A percentile compares a stretch with the other conserved stretches of the same genome.
Conservation (phyloP, 2,797 vertebrate species). For the Anguilla marmorata region DNA sequence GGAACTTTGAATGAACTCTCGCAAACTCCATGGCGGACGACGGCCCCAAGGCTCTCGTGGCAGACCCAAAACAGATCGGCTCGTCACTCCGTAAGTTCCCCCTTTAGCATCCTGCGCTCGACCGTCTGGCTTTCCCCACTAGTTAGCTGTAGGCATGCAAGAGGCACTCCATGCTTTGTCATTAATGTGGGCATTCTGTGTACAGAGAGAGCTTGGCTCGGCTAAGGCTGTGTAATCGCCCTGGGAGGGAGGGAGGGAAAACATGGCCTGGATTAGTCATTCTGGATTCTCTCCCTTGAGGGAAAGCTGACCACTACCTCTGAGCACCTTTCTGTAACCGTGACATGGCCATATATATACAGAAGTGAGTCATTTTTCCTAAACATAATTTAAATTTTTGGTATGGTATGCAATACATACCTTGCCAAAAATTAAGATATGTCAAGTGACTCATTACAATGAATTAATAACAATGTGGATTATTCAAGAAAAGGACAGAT, state of each 20-base stretch:
- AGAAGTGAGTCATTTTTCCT: not conserved
- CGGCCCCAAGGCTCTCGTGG: constrained; percentile 35
- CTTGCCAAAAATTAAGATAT: not conserved
- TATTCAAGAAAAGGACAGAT: not conserved
- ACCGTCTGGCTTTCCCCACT: constrained; percentile 3
- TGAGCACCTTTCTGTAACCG: not conserved
- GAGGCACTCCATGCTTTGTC: constrained; percentile 47
- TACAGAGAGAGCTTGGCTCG: constrained; percentile 52
- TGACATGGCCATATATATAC: not conserved
- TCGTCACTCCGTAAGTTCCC: constrained; percentile 45
- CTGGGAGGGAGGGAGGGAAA: constrained; percentile 57
- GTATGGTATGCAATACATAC: not conserved
- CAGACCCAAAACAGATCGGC: constrained; percentile 21
- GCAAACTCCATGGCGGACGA: constrained; percentile 65
- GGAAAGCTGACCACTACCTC: not conserved
- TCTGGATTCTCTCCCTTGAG: constrained; percentile 36
- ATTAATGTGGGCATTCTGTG: constrained; percentile 51
- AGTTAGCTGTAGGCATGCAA: constrained; percentile 38
- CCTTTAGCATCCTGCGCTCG: constrained; percentile 48
- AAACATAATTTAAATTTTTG: not conserved
- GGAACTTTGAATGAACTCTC: constrained; percentile 59
- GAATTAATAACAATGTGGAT: not conserved
- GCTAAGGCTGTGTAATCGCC: constrained; percentile 63
- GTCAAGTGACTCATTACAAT: not conserved
- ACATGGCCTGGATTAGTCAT: constrained; percentile 47